Percentiles rank a stretch among this genome's conserved stretches.
Conservation (phyloP, 1,140 invertebrate species). For the Eupeodes corollae region DNA sequence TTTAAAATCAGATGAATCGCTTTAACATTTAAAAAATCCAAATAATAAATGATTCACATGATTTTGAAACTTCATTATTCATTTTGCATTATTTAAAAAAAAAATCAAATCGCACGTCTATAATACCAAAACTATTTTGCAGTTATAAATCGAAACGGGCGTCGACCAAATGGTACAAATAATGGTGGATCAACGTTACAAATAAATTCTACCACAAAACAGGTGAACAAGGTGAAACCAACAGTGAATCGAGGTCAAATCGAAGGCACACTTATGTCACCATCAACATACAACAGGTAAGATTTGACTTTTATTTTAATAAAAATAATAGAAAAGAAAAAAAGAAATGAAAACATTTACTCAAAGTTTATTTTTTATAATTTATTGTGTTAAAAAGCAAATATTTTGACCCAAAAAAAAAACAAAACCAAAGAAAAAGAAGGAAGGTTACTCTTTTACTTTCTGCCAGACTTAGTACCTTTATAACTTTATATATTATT, state of each 20-base stretch:
- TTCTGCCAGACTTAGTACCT: no score
- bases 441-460: no score
- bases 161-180: slow-evolving; percentile 41
- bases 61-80: no score
- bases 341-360: no score
- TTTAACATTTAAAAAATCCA: no score
- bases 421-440: no score
- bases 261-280: slow-evolving; percentile 45
- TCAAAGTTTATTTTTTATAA: no score
- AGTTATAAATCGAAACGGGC: slow-evolving; percentile 62
- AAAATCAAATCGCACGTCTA: background rate
- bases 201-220: slow-evolving; percentile 57
- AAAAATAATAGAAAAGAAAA: slow-evolving; percentile 4
- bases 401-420: no score
- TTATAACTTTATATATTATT: no score
- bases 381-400: no score
- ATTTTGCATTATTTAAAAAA: background rate
- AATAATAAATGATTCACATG: no score
- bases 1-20: no score
- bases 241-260: slow-evolving; percentile 61
- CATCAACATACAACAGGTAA: slow-evolving; percentile 39
- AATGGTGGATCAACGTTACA: slow-evolving; percentile 52
- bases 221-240: slow-evolving; percentile 78
- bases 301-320: slow-evolving; percentile 5
- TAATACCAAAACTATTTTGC: slow-evolving; percentile 18